Percentiles rank a stretch among this genome's conserved stretches.
Conservation (phyloP, 2,888 invertebrate species). For the Xestobium rufovillosum region DNA sequence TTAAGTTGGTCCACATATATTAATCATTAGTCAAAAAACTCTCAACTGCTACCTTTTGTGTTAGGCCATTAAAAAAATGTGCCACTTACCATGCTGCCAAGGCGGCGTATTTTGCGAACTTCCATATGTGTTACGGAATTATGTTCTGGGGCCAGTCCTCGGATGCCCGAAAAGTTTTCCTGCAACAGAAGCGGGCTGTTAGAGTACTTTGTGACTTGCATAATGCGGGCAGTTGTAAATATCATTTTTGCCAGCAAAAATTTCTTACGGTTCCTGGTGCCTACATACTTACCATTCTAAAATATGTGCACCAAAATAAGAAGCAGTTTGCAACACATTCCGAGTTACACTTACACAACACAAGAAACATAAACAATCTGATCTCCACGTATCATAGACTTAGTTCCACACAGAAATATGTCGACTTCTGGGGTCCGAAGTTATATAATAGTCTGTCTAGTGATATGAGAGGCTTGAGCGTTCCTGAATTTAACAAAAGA, state of each 20-base stretch:
- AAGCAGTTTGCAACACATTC: neutral
- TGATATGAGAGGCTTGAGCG: too few species aligned
- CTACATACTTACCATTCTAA: neutral
- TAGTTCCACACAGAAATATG: conserved; percentile 4
- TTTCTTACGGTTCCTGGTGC: neutral
- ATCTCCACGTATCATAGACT: too few species aligned
- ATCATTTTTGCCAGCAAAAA: neutral
- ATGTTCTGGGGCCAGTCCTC: too few species aligned
- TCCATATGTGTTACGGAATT: too few species aligned
- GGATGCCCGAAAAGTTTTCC: conserved; percentile 1
- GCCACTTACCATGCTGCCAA: too few species aligned
- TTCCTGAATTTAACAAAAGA: too few species aligned
- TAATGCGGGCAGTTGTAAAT: neutral
- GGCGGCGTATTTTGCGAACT: too few species aligned
- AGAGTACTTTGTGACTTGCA: conserved; percentile 1
- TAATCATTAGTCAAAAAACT: too few species aligned
- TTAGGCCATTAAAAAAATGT: too few species aligned
- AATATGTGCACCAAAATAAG: neutral
- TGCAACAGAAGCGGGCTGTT: neutral
- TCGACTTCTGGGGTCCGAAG: conserved; percentile 1
- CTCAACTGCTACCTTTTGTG: too few species aligned
- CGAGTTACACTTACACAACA: conserved; percentile 1
- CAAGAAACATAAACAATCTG: neutral
- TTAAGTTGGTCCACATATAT: neutral
- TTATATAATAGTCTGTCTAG: too few species aligned